A percentile compares a stretch with the other conserved stretches of the same genome.
Evolutionary conservation across 1,140 invertebrate species (phyloP).

Genomic region (Drosophila sproati): DNA sequence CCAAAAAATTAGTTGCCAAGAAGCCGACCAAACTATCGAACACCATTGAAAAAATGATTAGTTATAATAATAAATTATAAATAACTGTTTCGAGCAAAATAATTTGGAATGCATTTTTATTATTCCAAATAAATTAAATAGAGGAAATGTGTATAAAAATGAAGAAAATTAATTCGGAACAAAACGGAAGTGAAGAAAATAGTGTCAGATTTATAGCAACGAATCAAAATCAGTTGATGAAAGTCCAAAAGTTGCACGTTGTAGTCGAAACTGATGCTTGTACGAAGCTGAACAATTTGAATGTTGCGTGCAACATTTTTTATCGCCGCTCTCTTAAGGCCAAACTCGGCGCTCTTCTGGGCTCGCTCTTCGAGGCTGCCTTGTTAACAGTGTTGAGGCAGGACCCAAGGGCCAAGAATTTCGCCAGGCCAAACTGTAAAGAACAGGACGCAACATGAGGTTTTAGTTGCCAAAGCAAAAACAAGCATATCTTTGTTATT

Average conservation of each 20-base stretch:
- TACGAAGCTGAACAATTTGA: background rate
- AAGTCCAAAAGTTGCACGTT: background rate
- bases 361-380: background rate
- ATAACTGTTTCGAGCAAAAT: too few relatives aligned
- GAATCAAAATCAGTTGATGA: too few relatives aligned
- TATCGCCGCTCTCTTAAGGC: conserved; percentile 29
- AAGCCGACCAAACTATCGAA: too few relatives aligned
- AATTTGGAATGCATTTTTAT: too few relatives aligned
- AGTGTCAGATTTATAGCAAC: too few relatives aligned
- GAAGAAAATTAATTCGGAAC: too few relatives aligned
- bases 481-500: background rate
- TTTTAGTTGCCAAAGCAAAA: conserved; percentile 2
- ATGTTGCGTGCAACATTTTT: conserved; percentile 49
- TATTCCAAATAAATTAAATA: too few relatives aligned
- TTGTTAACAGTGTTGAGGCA: background rate
- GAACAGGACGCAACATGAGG: background rate
- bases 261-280: background rate
- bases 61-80: too few relatives aligned
- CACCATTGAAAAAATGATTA: too few relatives aligned
- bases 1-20: too few relatives aligned
- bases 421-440: background rate
- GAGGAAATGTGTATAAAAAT: too few relatives aligned
- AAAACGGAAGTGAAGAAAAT: too few relatives aligned
- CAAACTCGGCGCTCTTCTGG: conserved; percentile 12
- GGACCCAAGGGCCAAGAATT: background rate